These are phyloP conservation scores for Pseudochirops cupreus DNA, from an alignment of 2,797 vertebrate species.

Conservation along the genomic window DNA sequence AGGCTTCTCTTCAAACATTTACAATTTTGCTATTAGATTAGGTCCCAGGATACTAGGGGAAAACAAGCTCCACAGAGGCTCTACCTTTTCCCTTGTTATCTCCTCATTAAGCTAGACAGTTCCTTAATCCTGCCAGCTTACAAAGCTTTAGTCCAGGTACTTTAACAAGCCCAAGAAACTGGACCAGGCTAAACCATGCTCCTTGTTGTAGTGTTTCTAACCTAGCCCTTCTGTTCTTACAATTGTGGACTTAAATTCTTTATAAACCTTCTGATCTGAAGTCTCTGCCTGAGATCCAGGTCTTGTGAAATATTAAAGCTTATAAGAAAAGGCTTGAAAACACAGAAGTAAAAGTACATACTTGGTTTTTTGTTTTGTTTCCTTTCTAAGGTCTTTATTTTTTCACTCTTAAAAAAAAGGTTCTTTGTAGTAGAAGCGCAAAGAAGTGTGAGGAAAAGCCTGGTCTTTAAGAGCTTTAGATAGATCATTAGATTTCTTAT, in stretches of 20 bases:
- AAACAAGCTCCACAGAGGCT: slow-evolving; percentile 33
- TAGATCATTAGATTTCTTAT: slow-evolving; percentile 7
- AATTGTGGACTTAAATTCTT: slow-evolving; percentile 19
- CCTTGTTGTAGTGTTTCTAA: slow-evolving; percentile 36
- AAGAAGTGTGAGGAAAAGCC: neutral
- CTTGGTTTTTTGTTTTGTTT: slow-evolving; percentile 16
- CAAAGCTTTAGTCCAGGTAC: slow-evolving; percentile 52
- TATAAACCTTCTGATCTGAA: neutral
- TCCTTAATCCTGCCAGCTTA: slow-evolving; percentile 50
- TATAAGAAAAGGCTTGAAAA: slow-evolving; percentile 39
- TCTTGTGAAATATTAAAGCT: slow-evolving; percentile 18
- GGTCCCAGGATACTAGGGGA: slow-evolving; percentile 62
- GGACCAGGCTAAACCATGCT: slow-evolving; percentile 35
- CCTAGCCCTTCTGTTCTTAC: slow-evolving; percentile 58
- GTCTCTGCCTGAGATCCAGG: neutral
- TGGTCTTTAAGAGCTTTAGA: slow-evolving; percentile 36
- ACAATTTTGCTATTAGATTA: slow-evolving; percentile 38
- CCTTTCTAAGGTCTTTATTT: slow-evolving; percentile 39
- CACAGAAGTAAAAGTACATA: slow-evolving; percentile 26
- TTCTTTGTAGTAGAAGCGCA: slow-evolving; percentile 8
- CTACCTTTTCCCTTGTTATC: slow-evolving; percentile 62
- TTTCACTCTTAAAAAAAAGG: slow-evolving; percentile 10
- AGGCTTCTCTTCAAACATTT: slow-evolving; percentile 45
- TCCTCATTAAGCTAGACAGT: slow-evolving; percentile 59
- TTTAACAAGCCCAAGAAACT: slow-evolving; percentile 55